Percentiles rank a stretch among this genome's conserved stretches.
These are phyloP conservation scores for Oxyruncus cristatus DNA, from an alignment of 2,113 vertebrate genomes.

Conservation along the genomic window DNA sequence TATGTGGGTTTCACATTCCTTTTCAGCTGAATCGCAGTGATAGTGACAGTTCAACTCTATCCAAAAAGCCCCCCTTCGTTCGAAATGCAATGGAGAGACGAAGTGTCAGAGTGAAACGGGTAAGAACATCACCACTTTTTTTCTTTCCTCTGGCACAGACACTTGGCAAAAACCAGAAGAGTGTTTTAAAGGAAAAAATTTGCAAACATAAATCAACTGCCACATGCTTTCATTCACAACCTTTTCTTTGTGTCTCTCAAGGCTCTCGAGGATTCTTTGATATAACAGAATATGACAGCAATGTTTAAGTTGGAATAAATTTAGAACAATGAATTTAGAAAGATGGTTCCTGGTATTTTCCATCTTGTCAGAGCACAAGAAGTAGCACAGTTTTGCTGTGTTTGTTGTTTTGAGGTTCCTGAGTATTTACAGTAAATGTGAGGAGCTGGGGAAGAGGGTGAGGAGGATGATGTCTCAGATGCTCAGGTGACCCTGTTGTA, in stretches of 20 bases:
- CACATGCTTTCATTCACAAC: not conserved
- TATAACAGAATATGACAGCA: not conserved
- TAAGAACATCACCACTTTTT: slow-evolving; percentile 43
- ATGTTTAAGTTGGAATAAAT: not conserved
- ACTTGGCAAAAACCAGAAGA: not conserved
- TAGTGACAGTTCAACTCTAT: slow-evolving; percentile 96
- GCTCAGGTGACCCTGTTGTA: not conserved
- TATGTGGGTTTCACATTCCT: not conserved
- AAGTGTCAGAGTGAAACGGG: slow-evolving; percentile 94
- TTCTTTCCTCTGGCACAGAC: not conserved
- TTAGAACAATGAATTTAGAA: not conserved
- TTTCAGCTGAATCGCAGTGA: slow-evolving; percentile 94
- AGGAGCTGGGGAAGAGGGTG: not conserved
- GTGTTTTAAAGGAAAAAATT: not conserved
- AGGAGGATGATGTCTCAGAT: not conserved
- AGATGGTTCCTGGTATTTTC: not conserved
- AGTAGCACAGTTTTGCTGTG: not conserved
- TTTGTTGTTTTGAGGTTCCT: not conserved
- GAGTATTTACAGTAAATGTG: not conserved
- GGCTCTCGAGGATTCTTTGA: not conserved
- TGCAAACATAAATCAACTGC: not conserved
- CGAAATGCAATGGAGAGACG: slow-evolving; percentile 92
- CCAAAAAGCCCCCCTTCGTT: slow-evolving; percentile 93
- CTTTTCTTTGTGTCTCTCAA: not conserved
- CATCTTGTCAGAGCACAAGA: not conserved